Evolutionary conservation across 2,888 invertebrate genomes (phyloP).

Genomic region (Oscheius sp.): DNA sequence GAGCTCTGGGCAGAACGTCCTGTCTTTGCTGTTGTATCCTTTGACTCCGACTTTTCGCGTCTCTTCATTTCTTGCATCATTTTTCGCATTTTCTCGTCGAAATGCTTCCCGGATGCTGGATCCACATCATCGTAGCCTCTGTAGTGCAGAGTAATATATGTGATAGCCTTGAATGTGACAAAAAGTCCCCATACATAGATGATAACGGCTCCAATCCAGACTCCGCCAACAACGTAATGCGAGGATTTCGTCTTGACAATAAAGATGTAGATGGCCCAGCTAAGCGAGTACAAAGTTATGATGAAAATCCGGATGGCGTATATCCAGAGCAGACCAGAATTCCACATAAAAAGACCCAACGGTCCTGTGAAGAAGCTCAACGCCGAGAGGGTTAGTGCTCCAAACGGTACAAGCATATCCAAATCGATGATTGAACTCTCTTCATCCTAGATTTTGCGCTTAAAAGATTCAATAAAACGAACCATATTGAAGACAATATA

Average conservation of each 20-base stretch:
- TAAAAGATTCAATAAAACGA: neutral
- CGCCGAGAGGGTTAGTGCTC: conserved; percentile 5
- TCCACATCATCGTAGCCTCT: conserved; percentile 31
- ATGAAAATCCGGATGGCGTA: neutral
- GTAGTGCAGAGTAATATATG: conserved; percentile 19
- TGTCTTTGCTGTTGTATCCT: neutral
- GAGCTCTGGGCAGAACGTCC: too few relatives aligned
- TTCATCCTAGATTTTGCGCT: neutral
- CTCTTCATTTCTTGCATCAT: conserved; percentile 6
- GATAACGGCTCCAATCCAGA: conserved; percentile 4
- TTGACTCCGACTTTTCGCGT: neutral
- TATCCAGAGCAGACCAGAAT: neutral
- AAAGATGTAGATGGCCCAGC: conserved; percentile 6
- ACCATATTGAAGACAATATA: conserved; percentile 6
- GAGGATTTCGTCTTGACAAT: neutral
- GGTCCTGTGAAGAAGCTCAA: conserved; percentile 15
- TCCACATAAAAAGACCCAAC: conserved; percentile 8
- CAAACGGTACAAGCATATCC: conserved; percentile 9
- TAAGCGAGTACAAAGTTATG: conserved; percentile 4
- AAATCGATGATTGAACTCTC: neutral
- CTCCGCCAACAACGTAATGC: neutral
- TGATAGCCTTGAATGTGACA: conserved; percentile 22
- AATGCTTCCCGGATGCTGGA: conserved; percentile 9
- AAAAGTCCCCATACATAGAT: conserved; percentile 31
- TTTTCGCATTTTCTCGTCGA: conserved; percentile 6